phyloP scores from a whole-genome alignment of 2,888 invertebrate species.

The Halocaridina rubra region DNA sequence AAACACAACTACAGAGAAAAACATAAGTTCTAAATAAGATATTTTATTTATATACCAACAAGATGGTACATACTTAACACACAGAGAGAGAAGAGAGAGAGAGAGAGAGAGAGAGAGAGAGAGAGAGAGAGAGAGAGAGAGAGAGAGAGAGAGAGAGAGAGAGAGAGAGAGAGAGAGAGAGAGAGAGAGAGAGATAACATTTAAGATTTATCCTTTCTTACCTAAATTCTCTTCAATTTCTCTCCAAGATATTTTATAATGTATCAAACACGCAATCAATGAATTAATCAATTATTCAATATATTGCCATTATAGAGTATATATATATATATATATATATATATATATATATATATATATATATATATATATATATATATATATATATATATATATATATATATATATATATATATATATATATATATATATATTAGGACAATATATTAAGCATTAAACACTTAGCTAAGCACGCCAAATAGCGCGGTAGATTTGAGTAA shows the following conservation, averaged over 20 bases:
- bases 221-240: not conserved
- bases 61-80: no score
- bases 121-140: not conserved
- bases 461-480: no score
- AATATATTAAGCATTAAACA: no score
- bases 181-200: no score
- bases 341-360: slow-evolving; percentile 17
- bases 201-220: not conserved
- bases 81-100: not conserved
- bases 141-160: not conserved
- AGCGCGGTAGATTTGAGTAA: no score
- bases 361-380: slow-evolving; percentile 7
- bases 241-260: no score
- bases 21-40: no score
- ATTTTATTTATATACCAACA: no score
- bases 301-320: no score
- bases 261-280: no score
- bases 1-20: no score
- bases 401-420: not conserved
- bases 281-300: not conserved
- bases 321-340: not conserved
- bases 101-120: not conserved
- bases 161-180: not conserved
- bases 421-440: not conserved
- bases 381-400: not conserved